A percentile compares a stretch with the other conserved stretches of the same genome.
phyloP scores from a whole-genome alignment of 1,140 invertebrate genomes.

The Tetranychus cinnabarinus region DNA sequence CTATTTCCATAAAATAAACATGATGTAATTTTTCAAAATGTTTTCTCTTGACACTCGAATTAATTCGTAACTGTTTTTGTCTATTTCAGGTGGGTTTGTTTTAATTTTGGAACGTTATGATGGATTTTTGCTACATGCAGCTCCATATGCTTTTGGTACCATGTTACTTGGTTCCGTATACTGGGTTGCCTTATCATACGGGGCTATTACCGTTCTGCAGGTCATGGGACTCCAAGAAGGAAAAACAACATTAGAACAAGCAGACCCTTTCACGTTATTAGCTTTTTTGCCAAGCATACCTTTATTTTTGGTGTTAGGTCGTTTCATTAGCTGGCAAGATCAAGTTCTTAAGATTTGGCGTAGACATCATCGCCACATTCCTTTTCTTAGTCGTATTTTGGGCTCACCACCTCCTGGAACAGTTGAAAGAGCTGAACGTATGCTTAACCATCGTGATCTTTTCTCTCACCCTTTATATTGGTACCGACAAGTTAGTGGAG shows the following conservation, averaged over 20 bases:
- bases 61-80: conserved; percentile 49
- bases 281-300: conserved; percentile 80
- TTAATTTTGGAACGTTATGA: conserved; percentile 64
- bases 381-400: conserved; percentile 22
- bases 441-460: conserved; percentile 23
- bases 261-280: conserved; percentile 69
- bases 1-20: too few species aligned
- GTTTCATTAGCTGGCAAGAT: conserved; percentile 89
- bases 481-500: conserved; percentile 71
- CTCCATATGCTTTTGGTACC: conserved; percentile 66
- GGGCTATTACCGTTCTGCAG: conserved; percentile 87
- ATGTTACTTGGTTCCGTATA: conserved; percentile 78
- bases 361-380: conserved; percentile 23
- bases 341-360: conserved; percentile 41
- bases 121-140: conserved; percentile 61
- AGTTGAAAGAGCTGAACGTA: conserved; percentile 7
- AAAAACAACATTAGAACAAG: conserved; percentile 70
- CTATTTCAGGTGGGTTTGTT: conserved; percentile 45
- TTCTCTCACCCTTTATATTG: conserved; percentile 59
- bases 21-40: too few species aligned
- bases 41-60: background rate
- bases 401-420: conserved; percentile 6
- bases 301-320: conserved; percentile 60
- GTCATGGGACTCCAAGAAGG: conserved; percentile 59
- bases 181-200: conserved; percentile 65